These are phyloP conservation scores for Halyomorpha halys DNA, from an alignment of 1,140 invertebrate species.

Conservation along the genomic window DNA sequence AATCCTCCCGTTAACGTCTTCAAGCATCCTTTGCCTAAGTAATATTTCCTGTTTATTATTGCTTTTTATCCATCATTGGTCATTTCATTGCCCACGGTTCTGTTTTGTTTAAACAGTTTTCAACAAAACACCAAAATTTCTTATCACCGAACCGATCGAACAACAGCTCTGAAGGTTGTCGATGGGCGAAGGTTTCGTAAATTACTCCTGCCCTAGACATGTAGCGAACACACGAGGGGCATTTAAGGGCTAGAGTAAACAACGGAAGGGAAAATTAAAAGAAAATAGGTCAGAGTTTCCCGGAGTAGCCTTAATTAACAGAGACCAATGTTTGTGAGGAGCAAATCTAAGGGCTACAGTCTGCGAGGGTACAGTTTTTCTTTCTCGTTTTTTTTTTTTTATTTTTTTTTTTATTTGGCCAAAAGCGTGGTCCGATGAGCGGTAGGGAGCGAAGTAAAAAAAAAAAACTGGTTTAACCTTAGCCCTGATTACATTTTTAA, in stretches of 20 bases:
- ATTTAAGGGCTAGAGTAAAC: not conserved
- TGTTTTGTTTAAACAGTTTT: too few species aligned
- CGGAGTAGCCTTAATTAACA: not conserved
- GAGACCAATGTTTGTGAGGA: conserved; percentile 9
- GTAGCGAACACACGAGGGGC: not conserved
- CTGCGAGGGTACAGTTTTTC: not conserved
- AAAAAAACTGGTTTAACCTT: not conserved
- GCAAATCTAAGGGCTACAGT: not conserved
- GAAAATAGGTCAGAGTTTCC: conserved; percentile 1
- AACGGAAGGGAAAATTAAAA: conserved; percentile 1
- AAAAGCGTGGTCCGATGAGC: too few species aligned
- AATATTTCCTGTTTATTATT: too few species aligned
- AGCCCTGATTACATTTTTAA: not conserved
- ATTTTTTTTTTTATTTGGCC: not conserved
- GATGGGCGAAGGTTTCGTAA: too few species aligned
- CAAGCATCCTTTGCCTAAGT: too few species aligned
- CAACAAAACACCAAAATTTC: too few species aligned
- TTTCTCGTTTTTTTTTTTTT: conserved; percentile 3
- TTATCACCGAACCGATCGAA: too few species aligned
- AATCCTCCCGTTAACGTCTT: too few species aligned
- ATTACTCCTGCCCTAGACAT: not conserved
- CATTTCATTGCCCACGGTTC: too few species aligned
- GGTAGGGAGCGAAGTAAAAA: not conserved
- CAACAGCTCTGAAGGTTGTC: too few species aligned
- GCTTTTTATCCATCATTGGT: too few species aligned